Evolutionary conservation across 2,888 invertebrate species (phyloP).

Genomic region (Cheilosia grossa): DNA sequence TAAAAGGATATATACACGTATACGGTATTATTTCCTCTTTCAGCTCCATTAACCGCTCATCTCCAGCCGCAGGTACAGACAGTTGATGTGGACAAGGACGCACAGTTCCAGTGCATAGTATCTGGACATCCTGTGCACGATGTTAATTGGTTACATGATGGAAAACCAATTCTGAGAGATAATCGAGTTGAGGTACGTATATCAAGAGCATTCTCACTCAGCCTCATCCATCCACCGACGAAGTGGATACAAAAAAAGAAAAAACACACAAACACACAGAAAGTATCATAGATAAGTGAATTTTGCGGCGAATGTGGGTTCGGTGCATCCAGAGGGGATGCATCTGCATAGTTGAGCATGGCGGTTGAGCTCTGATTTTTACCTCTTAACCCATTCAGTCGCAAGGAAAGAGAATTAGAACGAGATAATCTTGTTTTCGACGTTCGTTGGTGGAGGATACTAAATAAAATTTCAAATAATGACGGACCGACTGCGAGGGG

Average conservation of each 20-base stretch:
- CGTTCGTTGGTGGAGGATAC: conserved; percentile 8
- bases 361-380: conserved; percentile 49
- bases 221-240: conserved; percentile 3
- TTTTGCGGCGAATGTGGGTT: conserved; percentile 49
- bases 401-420: conserved; percentile 59
- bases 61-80: conserved; percentile 91
- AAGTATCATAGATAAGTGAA: conserved; percentile 63
- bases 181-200: conserved; percentile 85
- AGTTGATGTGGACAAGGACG: conserved; percentile 92
- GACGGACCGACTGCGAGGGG: conserved; percentile 4
- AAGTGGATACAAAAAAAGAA: conserved; percentile 14
- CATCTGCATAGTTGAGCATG: conserved; percentile 36
- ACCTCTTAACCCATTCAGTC: conserved; percentile 19
- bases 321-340: conserved; percentile 11
- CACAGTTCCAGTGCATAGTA: conserved; percentile 93
- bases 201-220: background rate
- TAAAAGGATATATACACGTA: conserved; percentile 10
- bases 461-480: conserved; percentile 60
- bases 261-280: conserved; percentile 2
- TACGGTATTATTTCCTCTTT: conserved; percentile 68
- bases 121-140: conserved; percentile 93
- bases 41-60: conserved; percentile 91
- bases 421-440: conserved; percentile 56
- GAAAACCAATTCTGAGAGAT: conserved; percentile 86
- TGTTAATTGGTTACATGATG: conserved; percentile 92